phyloP scores from a whole-genome alignment of 2,113 vertebrate species.

The Leucopsar rothschildi region DNA sequence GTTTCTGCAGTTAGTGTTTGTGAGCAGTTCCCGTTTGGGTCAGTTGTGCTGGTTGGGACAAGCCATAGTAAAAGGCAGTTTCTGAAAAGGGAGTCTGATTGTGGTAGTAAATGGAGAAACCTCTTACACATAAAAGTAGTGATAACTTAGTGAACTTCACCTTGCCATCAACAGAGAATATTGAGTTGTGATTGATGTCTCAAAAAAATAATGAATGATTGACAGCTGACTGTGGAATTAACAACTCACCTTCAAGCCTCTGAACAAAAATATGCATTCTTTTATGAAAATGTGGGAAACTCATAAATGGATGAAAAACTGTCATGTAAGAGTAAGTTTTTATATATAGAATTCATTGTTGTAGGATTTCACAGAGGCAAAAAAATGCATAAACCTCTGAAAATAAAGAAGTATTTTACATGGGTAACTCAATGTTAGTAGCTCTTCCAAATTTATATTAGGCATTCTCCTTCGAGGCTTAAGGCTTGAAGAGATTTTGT shows the following conservation, averaged over 20 bases:
- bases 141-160: neutral
- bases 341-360: neutral
- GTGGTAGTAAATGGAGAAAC: neutral
- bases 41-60: neutral
- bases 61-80: neutral
- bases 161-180: neutral
- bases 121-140: neutral
- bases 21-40: neutral
- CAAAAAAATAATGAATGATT: neutral
- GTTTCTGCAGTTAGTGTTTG: neutral
- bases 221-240: neutral
- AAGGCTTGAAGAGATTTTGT: neutral
- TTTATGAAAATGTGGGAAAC: neutral
- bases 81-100: neutral
- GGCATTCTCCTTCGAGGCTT: neutral
- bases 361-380: neutral
- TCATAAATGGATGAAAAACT: neutral
- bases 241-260: neutral
- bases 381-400: neutral
- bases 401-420: neutral
- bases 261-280: neutral
- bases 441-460: neutral
- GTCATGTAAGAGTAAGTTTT: neutral
- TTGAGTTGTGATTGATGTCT: neutral
- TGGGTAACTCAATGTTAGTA: neutral